Conservation (phyloP, 2,797 vertebrate species). For the Danio aesculapii region DNA sequence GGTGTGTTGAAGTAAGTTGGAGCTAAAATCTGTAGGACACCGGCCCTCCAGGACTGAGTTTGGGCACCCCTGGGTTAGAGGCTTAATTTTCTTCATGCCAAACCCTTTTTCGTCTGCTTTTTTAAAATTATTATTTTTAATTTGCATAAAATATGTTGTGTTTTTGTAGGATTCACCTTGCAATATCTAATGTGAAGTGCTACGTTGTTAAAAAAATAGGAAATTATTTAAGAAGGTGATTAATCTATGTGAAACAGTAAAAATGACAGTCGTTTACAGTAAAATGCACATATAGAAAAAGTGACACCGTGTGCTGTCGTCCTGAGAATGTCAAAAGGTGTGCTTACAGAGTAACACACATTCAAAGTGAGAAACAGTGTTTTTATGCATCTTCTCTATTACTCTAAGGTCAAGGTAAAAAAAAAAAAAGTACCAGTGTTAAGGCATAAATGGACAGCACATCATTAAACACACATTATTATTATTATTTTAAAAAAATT, state of each 20-base stretch:
- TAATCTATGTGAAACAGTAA: constrained; percentile 40
- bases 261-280: constrained; percentile 60
- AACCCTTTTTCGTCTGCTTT: neutral
- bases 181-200: constrained; percentile 32
- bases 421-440: constrained; percentile 32
- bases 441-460: constrained; percentile 37
- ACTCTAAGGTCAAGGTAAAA: neutral
- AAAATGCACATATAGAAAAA: constrained; percentile 45
- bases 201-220: neutral
- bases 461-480: constrained; percentile 3
- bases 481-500: constrained; percentile 39
- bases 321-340: constrained; percentile 46
- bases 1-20: no score
- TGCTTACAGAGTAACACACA: constrained; percentile 26
- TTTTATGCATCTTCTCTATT: constrained; percentile 11
- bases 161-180: neutral
- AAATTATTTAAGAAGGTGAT: constrained; percentile 50
- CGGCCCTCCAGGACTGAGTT: no score
- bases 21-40: no score
- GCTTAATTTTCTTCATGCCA: neutral
- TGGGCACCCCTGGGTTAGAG: neutral
- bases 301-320: constrained; percentile 43
- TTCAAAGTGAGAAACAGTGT: constrained; percentile 21
- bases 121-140: neutral
- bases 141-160: neutral